Base-by-base conservation (phyloP, 2,797 vertebrate genomes). In the Syncerus caffer region DNA sequence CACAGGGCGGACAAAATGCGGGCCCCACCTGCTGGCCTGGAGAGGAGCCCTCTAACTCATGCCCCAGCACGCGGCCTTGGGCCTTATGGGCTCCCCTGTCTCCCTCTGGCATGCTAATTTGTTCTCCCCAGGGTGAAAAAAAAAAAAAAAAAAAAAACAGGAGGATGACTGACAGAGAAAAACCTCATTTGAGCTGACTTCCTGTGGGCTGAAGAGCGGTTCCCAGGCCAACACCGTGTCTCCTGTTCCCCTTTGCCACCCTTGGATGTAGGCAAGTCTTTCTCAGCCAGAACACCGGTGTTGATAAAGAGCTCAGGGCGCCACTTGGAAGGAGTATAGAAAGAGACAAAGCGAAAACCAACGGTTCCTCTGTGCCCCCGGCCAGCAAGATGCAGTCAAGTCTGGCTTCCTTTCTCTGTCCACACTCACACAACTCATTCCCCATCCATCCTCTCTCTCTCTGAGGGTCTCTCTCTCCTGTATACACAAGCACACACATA, bases 281-380 rank as follows among this genome's bases (percentile, higher is more conserved):
- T 95, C 88, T 82, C 16, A 1, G 88, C 90, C 92, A 96, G 93
- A 53, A 85, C 0, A 6, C 51, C 10, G 2, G 38, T 27, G 85
- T 93, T 87, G 89, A 86, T 78, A 86, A 90, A 95, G 96, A 92
- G 83, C 95, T 76, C 76, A 45, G 79, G 53, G 58, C 78, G 50
- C 4, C 7, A 80, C 90, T 53, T 89, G 89, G 78, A 67, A 94
- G 85, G 76, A 50, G 42, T 78, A 19, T 27, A 80, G 12, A 45
- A 53, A 60, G 31, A 87, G 45, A 57, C 47, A 0, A 74, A 97
- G 85, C 67, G 38, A 71, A 95, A 90, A 78, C 50, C 45, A 42
- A 10, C 0, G 7, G 34, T 95, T 76, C 76, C 42, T 90, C 58
- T 3, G 1, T 31, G 50, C 17, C 51, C 34, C 19, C 6, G 1